A percentile compares a stretch with the other conserved stretches of the same genome.
Conservation (phyloP, 2,888 invertebrate species). For the Idaea dimidiata region DNA sequence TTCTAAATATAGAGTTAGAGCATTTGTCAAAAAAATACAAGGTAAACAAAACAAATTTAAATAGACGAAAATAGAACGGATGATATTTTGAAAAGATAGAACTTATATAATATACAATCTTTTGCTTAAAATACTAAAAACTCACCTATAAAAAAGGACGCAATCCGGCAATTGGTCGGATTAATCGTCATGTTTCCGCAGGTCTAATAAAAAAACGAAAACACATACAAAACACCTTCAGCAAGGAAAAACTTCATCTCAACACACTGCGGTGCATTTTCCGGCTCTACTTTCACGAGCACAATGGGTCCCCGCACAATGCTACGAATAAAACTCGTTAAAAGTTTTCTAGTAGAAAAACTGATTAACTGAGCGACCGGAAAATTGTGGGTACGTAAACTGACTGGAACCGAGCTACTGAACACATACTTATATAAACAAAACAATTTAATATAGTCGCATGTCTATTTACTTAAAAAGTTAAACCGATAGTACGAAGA, state of each 20-base stretch:
- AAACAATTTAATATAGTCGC: background rate
- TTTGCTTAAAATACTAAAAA: slow-evolving; percentile 8
- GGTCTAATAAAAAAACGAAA: slow-evolving; percentile 10
- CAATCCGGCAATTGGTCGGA: slow-evolving; percentile 48
- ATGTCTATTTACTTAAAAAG: background rate
- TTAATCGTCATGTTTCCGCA: slow-evolving; percentile 46
- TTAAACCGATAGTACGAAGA: slow-evolving; percentile 16
- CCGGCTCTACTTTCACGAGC: slow-evolving; percentile 21
- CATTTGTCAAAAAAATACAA: no score
- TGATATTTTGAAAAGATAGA: no score
- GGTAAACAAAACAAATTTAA: no score
- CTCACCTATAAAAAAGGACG: slow-evolving; percentile 66
- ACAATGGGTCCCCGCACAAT: slow-evolving; percentile 51
- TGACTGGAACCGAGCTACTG: slow-evolving; percentile 31
- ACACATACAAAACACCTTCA: slow-evolving; percentile 30
- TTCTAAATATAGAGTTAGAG: no score
- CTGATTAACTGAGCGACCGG: slow-evolving; percentile 23
- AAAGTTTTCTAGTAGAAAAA: slow-evolving; percentile 36
- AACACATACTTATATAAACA: slow-evolving; percentile 29
- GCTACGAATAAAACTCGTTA: slow-evolving; percentile 53
- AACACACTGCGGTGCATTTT: slow-evolving; percentile 42
- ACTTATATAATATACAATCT: no score
- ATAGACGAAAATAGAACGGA: no score
- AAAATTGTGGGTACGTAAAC: slow-evolving; percentile 10
- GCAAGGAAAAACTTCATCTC: slow-evolving; percentile 42